Evolutionary conservation across 2,888 invertebrate genomes (phyloP), one percentile per base, ranked within the genome.

Genomic region (Ophion ventricosus): DNA sequence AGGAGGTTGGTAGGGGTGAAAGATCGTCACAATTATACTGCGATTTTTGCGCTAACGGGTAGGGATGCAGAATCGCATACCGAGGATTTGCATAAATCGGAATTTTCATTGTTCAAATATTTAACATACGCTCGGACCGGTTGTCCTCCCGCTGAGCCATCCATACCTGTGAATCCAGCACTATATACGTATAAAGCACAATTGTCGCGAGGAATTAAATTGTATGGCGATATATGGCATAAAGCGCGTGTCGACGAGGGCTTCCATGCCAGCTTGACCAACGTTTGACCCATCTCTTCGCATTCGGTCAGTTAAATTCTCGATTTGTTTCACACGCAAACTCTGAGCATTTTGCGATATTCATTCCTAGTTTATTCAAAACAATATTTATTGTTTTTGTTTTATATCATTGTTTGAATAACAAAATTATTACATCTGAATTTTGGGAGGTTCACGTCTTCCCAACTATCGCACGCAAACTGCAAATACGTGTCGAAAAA

Each of bases 71-170:
- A 54, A 29, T 61, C 63, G 70, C 29, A 35, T 35, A 63, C 61
- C 69, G 61, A 72, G 77, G 73, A 82, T 82, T 82, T 82, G 78
- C 82, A 85, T 76, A 77, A 83, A 85, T 85, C 70, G 61, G 79
- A 82, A 76, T 80, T 81, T 84, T 82, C 81, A 85, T 85, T 84
- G 84, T 72, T 80, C 82, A 86, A 87, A 85, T 84, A 87, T 89
- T 89, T 87, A 87, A 79, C 83, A 84, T 75, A 82, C 76, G 77
- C 72, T 54, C 70, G 75, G 49, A 56, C 57, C 83, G 83, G 84
- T 87, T 84, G 87, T 85, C 82, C 80, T 67, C 82, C 29, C 74
- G 61, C 67, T 63, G 43, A 54, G 61, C 66, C 63, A 63, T 73
- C 23, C 61, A 63, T 76, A 76, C 64, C 35, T 56, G 59, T 49